Evolutionary conservation across 2,113 vertebrate species (phyloP).

Genomic region (Hoplias malabaricus): DNA sequence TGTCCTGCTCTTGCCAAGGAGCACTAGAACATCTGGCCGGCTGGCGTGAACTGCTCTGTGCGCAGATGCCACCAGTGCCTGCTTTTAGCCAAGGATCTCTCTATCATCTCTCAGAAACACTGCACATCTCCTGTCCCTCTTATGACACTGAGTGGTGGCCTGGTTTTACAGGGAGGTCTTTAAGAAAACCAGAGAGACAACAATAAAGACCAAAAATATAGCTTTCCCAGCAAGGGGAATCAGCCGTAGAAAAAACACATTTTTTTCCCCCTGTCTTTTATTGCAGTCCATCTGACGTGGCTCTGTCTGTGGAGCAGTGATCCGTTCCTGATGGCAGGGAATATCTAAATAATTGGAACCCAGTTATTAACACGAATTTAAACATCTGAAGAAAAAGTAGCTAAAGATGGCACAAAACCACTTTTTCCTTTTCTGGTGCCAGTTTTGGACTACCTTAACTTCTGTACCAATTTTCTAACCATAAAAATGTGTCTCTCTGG

Average conservation of each 20-base stretch:
- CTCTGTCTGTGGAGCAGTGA: not conserved
- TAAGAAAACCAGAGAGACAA: slow-evolving; percentile 23
- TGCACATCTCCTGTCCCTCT: slow-evolving; percentile 1
- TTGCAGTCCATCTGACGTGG: not conserved
- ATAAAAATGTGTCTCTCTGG: too few species aligned
- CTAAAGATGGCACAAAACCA: too few species aligned
- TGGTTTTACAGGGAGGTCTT: slow-evolving; percentile 9
- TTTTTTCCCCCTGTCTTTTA: not conserved
- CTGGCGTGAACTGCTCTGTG: not conserved
- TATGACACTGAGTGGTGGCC: not conserved
- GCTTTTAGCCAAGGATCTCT: slow-evolving; percentile 6
- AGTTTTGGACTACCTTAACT: too few species aligned
- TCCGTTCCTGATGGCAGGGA: not conserved
- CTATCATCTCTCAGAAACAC: slow-evolving; percentile 18
- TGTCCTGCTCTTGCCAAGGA: slow-evolving; percentile 16
- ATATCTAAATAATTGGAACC: not conserved
- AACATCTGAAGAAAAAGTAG: not conserved
- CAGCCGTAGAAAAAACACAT: not conserved
- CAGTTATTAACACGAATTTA: not conserved
- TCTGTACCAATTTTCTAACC: too few species aligned
- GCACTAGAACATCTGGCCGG: slow-evolving; percentile 8
- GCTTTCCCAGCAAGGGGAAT: not conserved
- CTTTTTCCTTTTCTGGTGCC: too few species aligned
- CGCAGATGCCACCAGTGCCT: not conserved
- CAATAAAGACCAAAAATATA: slow-evolving; percentile 31